A percentile compares a stretch with the other conserved stretches of the same genome.
These are phyloP conservation scores for Synanthedon vespiformis DNA, from an alignment of 2,888 invertebrate genomes.

Conservation along the genomic window DNA sequence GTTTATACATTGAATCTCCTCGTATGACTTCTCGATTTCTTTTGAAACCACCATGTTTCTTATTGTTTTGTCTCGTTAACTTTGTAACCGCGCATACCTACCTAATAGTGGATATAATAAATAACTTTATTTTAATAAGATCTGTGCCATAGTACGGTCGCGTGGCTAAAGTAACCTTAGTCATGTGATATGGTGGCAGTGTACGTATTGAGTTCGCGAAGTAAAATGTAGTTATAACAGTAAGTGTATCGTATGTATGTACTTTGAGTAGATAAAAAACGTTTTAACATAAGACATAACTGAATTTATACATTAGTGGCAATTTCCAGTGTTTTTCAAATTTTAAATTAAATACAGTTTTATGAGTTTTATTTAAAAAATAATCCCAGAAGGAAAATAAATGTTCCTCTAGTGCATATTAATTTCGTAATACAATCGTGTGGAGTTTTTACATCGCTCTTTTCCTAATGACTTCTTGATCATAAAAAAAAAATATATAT, in stretches of 20 bases:
- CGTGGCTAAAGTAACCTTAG: too few species aligned
- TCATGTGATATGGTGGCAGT: conserved; percentile 37
- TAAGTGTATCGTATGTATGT: conserved; percentile 57
- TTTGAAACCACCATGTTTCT: conserved; percentile 5
- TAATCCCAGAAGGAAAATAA: too few species aligned
- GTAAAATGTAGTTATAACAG: conserved; percentile 34
- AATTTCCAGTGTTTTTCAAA: conserved; percentile 21
- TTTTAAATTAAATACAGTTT: conserved; percentile 13
- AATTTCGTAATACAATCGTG: too few species aligned
- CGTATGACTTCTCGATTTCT: conserved; percentile 18
- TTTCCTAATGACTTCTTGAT: too few species aligned
- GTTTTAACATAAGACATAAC: conserved; percentile 41
- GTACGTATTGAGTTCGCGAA: conserved; percentile 53
- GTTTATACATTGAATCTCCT: conserved; percentile 40
- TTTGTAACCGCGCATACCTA: background rate
- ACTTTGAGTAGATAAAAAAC: conserved; percentile 51
- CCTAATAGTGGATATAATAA: background rate
- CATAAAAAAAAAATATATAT: too few species aligned
- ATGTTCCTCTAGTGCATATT: too few species aligned
- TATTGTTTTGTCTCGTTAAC: background rate
- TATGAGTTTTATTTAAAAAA: too few species aligned
- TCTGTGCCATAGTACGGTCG: conserved; percentile 57
- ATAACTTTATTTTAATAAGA: conserved; percentile 22
- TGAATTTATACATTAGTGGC: conserved; percentile 24
- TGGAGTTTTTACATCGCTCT: too few species aligned